Percentiles rank a stretch among this genome's conserved stretches.
Evolutionary conservation across 2,113 vertebrate genomes (phyloP).

Genomic region (Maccullochella peelii): DNA sequence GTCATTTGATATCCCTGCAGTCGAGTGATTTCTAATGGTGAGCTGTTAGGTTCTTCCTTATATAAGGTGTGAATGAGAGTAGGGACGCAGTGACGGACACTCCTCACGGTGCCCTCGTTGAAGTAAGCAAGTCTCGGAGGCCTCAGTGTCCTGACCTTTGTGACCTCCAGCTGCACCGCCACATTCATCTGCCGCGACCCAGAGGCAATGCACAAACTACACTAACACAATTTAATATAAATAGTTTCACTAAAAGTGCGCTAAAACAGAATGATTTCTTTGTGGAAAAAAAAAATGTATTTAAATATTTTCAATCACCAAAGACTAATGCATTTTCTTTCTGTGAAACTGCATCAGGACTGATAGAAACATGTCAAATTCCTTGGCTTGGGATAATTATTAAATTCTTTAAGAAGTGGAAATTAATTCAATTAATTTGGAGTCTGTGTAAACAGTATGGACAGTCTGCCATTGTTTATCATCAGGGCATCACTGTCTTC

Average conservation of each 20-base stretch:
- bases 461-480: slow-evolving; percentile 85
- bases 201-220: slow-evolving; percentile 23
- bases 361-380: slow-evolving; percentile 3
- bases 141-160: slow-evolving; percentile 45
- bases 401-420: slow-evolving; percentile 6
- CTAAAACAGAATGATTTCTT: neutral
- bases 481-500: slow-evolving; percentile 85
- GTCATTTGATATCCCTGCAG: slow-evolving; percentile 50
- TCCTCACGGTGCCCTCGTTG: slow-evolving; percentile 28
- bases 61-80: slow-evolving; percentile 52
- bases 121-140: slow-evolving; percentile 21
- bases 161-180: slow-evolving; percentile 22
- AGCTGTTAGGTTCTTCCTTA: slow-evolving; percentile 43
- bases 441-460: slow-evolving; percentile 35
- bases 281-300: neutral
- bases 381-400: neutral
- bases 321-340: neutral
- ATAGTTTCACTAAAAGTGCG: neutral
- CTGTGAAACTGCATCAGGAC: neutral
- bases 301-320: neutral
- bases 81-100: slow-evolving; percentile 6
- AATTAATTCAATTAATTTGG: slow-evolving; percentile 63
- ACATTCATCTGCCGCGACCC: slow-evolving; percentile 5
- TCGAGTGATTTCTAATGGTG: slow-evolving; percentile 37
- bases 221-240: neutral